Evolutionary conservation across 1,140 invertebrate genomes (phyloP).

Genomic region (Platyura marginata): DNA sequence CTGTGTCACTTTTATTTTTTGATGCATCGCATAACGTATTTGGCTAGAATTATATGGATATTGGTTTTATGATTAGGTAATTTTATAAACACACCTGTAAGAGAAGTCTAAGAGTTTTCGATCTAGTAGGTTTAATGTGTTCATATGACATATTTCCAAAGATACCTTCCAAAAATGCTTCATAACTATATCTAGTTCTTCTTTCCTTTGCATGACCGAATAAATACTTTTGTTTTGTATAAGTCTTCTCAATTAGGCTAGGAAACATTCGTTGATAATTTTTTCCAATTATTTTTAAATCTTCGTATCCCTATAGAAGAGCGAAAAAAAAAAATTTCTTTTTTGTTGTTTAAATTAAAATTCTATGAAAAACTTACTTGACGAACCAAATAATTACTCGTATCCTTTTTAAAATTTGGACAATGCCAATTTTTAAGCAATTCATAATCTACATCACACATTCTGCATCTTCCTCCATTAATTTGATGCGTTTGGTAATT

Average conservation of each 20-base stretch:
- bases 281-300: constrained; percentile 36
- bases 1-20: constrained; percentile 16
- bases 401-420: constrained; percentile 24
- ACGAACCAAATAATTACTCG: neutral
- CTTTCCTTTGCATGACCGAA: constrained; percentile 39
- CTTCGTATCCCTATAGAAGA: constrained; percentile 33
- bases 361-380: constrained; percentile 5
- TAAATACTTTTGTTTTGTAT: constrained; percentile 22
- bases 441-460: constrained; percentile 35
- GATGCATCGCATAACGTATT: constrained; percentile 15
- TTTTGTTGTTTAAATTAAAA: neutral
- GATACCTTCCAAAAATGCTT: constrained; percentile 35
- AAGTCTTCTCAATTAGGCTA: constrained; percentile 16
- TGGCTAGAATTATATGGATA: constrained; percentile 8
- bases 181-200: constrained; percentile 35
- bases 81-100: neutral
- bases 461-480: too few species aligned
- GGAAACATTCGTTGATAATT: constrained; percentile 35
- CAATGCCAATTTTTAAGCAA: constrained; percentile 37
- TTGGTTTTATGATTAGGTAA: neutral
- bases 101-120: constrained; percentile 9
- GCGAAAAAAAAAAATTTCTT: too few species aligned
- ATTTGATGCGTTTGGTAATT: too few species aligned
- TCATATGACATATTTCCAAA: constrained; percentile 30
- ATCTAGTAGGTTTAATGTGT: constrained; percentile 15